Evolutionary conservation across 2,888 invertebrate species (phyloP).

Genomic region (Scaeva pyrastri): DNA sequence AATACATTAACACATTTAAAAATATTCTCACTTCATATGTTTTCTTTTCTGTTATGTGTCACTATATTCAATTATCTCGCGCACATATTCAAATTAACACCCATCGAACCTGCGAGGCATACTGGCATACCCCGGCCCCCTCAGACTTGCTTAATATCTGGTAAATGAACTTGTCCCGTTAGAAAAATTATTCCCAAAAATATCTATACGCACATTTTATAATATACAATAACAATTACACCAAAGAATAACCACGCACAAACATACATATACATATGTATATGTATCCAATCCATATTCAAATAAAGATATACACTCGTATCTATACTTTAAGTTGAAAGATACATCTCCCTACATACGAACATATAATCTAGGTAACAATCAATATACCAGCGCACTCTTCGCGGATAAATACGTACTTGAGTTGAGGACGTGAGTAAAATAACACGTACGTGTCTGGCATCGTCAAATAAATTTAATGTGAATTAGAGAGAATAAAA

Average conservation of each 20-base stretch:
- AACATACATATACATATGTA: conserved; percentile 64
- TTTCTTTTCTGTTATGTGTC: not conserved
- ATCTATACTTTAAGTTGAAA: not conserved
- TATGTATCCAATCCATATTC: conserved; percentile 67
- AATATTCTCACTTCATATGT: conserved; percentile 34
- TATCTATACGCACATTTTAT: conserved; percentile 54
- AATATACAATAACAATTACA: no score
- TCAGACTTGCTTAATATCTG: conserved; percentile 18
- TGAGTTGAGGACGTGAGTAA: conserved; percentile 71
- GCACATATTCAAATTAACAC: conserved; percentile 9
- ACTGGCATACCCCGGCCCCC: no score
- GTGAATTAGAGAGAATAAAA: conserved; percentile 69
- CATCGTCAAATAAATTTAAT: conserved; percentile 63
- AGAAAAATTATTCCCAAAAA: conserved; percentile 51
- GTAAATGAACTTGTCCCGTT: conserved; percentile 49
- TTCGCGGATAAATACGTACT: conserved; percentile 71
- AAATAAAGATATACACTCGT: conserved; percentile 58
- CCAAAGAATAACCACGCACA: conserved; percentile 27
- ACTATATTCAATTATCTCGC: conserved; percentile 10
- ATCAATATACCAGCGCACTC: conserved; percentile 72
- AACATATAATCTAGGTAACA: conserved; percentile 47
- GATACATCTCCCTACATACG: not conserved
- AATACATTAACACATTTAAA: conserved; percentile 31
- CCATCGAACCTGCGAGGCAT: not conserved
- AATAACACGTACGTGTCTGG: conserved; percentile 71